Evolutionary conservation across 2,113 vertebrate species (phyloP).

Genomic region (Gymnocephalus cernua): DNA sequence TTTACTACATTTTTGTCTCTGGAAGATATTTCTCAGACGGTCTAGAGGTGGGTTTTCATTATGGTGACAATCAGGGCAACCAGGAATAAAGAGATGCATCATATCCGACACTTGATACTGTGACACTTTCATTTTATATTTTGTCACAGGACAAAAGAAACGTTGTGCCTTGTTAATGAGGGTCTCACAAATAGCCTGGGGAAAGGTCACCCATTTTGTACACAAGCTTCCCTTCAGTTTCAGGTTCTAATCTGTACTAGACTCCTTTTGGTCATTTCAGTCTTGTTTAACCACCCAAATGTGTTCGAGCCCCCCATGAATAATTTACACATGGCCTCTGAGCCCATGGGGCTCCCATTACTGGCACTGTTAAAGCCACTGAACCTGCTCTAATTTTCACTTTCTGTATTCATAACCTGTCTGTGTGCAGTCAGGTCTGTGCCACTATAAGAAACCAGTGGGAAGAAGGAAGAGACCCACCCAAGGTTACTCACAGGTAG

Average conservation of each 20-base stretch:
- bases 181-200: constrained; percentile 6
- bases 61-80: neutral
- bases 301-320: neutral
- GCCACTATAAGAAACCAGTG: neutral
- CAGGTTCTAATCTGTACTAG: neutral
- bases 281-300: neutral
- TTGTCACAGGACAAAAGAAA: constrained; percentile 5
- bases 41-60: neutral
- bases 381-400: constrained; percentile 12
- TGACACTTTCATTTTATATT: neutral
- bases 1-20: neutral
- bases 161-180: neutral
- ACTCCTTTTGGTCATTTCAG: neutral
- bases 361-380: neutral
- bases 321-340: neutral
- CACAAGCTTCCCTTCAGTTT: neutral
- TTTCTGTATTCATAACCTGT: neutral
- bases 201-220: constrained; percentile 38
- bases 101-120: constrained; percentile 15
- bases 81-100: neutral
- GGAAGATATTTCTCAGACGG: neutral
- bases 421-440: neutral
- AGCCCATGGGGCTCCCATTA: neutral
- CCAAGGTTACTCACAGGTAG: too few relatives aligned
- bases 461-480: neutral